Conservation (phyloP, 2,797 vertebrate genomes). For the Premnoplex brunnescens region DNA sequence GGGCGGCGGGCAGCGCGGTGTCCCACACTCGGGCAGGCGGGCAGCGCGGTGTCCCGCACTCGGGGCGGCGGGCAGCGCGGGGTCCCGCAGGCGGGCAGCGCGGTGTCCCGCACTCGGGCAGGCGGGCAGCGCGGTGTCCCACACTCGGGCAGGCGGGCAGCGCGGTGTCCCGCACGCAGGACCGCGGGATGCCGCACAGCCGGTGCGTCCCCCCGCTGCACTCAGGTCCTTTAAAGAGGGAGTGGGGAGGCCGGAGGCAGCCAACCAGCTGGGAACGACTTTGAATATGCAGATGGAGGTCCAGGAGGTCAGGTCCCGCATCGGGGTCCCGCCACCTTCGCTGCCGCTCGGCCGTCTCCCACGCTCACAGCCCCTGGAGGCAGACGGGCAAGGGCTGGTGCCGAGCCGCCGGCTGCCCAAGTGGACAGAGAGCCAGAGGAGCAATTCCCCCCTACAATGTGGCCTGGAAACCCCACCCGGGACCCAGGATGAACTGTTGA, state of each 20-base stretch:
- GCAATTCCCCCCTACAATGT: background rate
- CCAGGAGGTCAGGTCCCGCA: conserved; percentile 36
- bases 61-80: background rate
- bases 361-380: accelerated
- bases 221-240: conserved; percentile 46
- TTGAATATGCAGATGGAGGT: conserved; percentile 75
- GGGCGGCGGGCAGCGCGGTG: background rate
- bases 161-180: background rate
- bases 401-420: accelerated
- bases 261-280: conserved; percentile 68
- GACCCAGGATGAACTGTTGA: background rate
- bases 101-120: background rate
- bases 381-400: background rate
- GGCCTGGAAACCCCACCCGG: background rate
- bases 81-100: background rate
- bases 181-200: background rate
- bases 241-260: conserved; percentile 36
- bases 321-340: background rate
- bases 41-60: background rate
- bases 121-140: background rate
- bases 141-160: background rate
- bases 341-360: background rate
- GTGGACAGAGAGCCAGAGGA: background rate
- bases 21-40: background rate
- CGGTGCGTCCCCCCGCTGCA: background rate